Evolutionary conservation across 1,140 invertebrate species (phyloP).

Genomic region (Aphelinus atriplicis): DNA sequence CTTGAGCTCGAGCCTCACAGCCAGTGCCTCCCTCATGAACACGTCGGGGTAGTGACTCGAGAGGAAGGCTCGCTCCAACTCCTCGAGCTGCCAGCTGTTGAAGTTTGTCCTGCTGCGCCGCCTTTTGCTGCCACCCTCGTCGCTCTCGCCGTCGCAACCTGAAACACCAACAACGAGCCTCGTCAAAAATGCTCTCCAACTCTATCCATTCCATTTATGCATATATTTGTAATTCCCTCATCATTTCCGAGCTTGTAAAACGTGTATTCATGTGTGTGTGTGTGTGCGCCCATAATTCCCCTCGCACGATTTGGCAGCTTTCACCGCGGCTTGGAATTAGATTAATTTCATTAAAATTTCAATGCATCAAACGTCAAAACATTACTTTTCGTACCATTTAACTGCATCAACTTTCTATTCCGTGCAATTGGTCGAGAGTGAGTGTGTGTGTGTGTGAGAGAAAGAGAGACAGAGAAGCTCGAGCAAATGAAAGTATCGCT

Average conservation of each 20-base stretch:
- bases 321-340: too few relatives aligned
- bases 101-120: constrained; percentile 97
- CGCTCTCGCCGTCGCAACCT: constrained; percentile 72
- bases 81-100: constrained; percentile 98
- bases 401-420: too few relatives aligned
- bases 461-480: too few relatives aligned
- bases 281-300: not conserved
- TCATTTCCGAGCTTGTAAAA: too few relatives aligned
- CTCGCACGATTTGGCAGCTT: not conserved
- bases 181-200: not conserved
- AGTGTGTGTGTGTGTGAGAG: too few relatives aligned
- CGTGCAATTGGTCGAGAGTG: too few relatives aligned
- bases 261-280: not conserved
- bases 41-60: constrained; percentile 98
- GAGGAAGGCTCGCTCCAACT: constrained; percentile 95
- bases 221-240: too few relatives aligned
- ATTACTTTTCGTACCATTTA: too few relatives aligned
- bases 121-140: constrained; percentile 77
- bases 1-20: constrained; percentile 94
- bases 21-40: constrained; percentile 96
- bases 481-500: too few relatives aligned
- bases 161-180: constrained; percentile 44
- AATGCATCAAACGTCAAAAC: too few relatives aligned
- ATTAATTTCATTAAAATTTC: too few relatives aligned
- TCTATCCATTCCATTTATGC: not conserved